Percentiles rank a stretch among this genome's conserved stretches.
phyloP scores from a whole-genome alignment of 2,113 vertebrate species.

The Boulengerochromis microlepis region DNA sequence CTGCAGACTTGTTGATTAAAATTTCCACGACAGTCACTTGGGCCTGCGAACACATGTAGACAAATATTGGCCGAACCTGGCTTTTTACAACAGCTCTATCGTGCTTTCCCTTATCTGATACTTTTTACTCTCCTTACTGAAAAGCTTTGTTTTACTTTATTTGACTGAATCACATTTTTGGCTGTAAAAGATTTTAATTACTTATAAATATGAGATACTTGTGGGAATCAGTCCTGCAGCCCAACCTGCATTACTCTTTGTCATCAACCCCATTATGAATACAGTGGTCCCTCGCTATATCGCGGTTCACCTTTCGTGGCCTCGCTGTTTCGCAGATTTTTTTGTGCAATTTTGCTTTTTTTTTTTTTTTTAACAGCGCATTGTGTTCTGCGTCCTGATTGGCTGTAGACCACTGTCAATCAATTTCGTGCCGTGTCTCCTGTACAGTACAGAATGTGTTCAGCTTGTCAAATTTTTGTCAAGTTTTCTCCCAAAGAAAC shows the following conservation, averaged over 20 bases:
- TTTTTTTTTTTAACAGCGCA: neutral
- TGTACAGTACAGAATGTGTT: neutral
- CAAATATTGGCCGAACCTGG: neutral
- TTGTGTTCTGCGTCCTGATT: neutral
- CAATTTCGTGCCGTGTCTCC: neutral
- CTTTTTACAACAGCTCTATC: neutral
- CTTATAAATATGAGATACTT: neutral
- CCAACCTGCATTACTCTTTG: neutral
- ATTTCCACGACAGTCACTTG: neutral
- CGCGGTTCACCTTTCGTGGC: fast-evolving
- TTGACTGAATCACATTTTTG: neutral
- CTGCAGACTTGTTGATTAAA: neutral
- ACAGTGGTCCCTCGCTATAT: neutral
- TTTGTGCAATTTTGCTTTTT: neutral
- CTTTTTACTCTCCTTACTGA: neutral
- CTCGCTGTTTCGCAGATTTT: too few relatives aligned
- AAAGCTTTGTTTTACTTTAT: neutral
- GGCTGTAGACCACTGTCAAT: neutral
- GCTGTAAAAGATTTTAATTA: neutral
- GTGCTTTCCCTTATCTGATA: neutral
- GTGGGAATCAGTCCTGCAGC: neutral
- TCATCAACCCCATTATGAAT: neutral
- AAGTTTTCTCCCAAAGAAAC: too few relatives aligned
- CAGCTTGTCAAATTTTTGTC: neutral
- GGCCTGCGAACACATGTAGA: neutral